These are phyloP conservation scores for Symphodus melops DNA, from an alignment of 2,113 vertebrate genomes.

Conservation along the genomic window DNA sequence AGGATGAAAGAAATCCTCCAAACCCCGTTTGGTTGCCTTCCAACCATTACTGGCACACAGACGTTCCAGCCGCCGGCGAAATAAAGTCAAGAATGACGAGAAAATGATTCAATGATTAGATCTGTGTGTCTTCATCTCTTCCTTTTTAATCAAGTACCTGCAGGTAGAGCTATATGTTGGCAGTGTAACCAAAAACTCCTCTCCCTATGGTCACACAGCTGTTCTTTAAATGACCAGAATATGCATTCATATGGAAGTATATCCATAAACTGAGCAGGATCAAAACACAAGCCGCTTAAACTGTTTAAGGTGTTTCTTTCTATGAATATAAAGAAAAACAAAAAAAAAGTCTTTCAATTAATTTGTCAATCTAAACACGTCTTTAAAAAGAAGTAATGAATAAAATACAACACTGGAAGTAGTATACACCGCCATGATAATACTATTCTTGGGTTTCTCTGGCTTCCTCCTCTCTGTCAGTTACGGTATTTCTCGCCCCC, in stretches of 20 bases:
- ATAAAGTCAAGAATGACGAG: not conserved
- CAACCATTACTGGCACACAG: constrained; percentile 20
- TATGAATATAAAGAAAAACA: not conserved
- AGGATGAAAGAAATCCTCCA: not conserved
- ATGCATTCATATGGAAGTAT: not conserved
- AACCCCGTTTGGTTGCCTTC: constrained; percentile 15
- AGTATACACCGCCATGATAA: not conserved
- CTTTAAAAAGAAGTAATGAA: not conserved
- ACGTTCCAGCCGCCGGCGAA: not conserved
- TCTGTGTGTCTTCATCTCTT: not conserved
- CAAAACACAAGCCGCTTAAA: not conserved
- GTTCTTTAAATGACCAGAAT: not conserved
- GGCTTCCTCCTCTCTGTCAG: constrained; percentile 14
- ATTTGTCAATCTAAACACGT: not conserved
- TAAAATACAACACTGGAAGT: not conserved
- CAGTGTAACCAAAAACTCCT: not conserved
- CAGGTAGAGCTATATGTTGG: not conserved
- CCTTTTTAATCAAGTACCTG: not conserved
- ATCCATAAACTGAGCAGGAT: not conserved
- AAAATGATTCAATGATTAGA: constrained; percentile 20
- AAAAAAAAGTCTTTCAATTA: not conserved
- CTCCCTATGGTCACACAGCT: not conserved
- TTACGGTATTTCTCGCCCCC: constrained; percentile 48
- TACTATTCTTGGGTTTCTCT: constrained; percentile 9
- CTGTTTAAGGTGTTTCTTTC: not conserved